Base-by-base conservation (phyloP, 2,113 vertebrate species). In the Limnothrissa miodon region DNA sequence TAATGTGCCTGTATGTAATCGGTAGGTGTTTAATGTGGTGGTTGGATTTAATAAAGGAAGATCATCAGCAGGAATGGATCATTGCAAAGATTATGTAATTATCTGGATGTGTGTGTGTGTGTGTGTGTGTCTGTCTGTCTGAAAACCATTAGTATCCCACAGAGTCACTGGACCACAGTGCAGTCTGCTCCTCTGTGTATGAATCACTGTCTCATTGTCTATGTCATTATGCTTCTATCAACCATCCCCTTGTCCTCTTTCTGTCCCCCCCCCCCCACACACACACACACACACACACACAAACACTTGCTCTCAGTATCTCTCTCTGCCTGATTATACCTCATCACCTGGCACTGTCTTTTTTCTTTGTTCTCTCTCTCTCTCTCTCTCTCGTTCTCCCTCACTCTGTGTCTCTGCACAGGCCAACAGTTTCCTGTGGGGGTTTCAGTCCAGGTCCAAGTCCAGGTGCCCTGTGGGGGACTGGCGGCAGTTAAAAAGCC, bases 121-220 rank as follows among this genome's bases (percentile, higher is more conserved):
- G 29, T 70, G 62, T 70, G 62, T 17, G 62, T 70, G 59, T 36
- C 29, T 70, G 29, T 36, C 29, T 74, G 33, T 39, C 29, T 74
- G 29, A 17, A 33, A 66, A 11, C n/a, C 62, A 33, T 19, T 48
- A 17, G 45, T 36, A 53, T 17, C 51, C 39, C 21, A 39, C 36
- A 44, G n/a, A 45, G 23, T 17, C 44, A 21, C 81, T 46, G 25
- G n/a, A 78, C 82, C 44, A 78, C 25, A 21, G 7, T n/a, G 29
- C 9, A 6, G 13, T n/a, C 8, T 42, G 74, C 78, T 42, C 78
- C 11, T 42, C n/a, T 17, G 48, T 59, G 82, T 79, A 83, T 83
- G 53, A 59, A 83, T 83, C 45, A 79, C 7, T 39, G 21, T 44
- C 82, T 79, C 80, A 74, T 74, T 44, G 51, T 59, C 53, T 42